A percentile compares a stretch with the other conserved stretches of the same genome.
Evolutionary conservation across 2,113 vertebrate genomes (phyloP).

Genomic region (Lepus europaeus): DNA sequence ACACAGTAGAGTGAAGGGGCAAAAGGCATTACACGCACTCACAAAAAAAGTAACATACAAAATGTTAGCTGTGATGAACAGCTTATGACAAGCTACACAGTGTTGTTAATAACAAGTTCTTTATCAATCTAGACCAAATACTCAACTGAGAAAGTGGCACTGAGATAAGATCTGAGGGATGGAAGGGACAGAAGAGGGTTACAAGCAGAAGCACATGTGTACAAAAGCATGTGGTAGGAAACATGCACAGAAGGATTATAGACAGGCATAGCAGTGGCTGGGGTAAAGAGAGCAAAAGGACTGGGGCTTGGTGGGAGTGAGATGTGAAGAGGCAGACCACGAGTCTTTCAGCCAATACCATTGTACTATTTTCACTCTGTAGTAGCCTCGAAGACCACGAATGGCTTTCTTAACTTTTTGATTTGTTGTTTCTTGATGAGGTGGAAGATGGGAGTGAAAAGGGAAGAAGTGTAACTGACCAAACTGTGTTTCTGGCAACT

Average conservation of each 20-base stretch:
- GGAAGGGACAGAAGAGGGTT: not conserved
- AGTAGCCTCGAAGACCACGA: not conserved
- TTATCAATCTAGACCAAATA: not conserved
- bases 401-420: not conserved
- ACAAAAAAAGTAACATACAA: not conserved
- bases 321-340: not conserved
- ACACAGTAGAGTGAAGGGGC: not conserved
- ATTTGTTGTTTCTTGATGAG: not conserved
- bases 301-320: not conserved
- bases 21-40: not conserved
- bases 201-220: not conserved
- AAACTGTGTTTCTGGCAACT: not conserved
- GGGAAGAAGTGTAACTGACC: not conserved
- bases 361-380: not conserved
- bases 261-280: not conserved
- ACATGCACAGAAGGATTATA: not conserved
- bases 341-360: not conserved
- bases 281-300: not conserved
- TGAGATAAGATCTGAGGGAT: not conserved
- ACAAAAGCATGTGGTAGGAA: not conserved
- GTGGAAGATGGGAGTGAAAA: not conserved
- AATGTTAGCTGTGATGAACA: conserved; percentile 18
- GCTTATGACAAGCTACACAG: not conserved
- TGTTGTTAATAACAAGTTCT: not conserved
- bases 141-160: not conserved